phyloP scores from a whole-genome alignment of 2,797 vertebrate species.

The Bucorvus abyssinicus region DNA sequence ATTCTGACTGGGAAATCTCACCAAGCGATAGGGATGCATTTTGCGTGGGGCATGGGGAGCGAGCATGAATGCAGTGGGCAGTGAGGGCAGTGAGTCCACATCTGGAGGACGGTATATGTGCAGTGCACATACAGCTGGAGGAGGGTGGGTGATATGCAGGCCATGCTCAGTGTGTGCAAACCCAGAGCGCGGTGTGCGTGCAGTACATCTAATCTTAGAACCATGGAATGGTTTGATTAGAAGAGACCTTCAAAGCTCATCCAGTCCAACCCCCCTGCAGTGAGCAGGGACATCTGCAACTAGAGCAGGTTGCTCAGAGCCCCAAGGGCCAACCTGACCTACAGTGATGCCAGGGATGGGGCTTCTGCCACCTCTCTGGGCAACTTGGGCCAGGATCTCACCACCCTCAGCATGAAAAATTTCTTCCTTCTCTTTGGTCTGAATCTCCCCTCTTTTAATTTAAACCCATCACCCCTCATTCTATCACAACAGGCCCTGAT shows the following conservation, averaged over 20 bases:
- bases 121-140: neutral
- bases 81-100: neutral
- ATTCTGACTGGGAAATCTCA: neutral
- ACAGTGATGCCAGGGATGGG: too few relatives aligned
- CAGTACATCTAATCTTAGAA: too few relatives aligned
- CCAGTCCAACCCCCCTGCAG: too few relatives aligned
- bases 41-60: neutral
- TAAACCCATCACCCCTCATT: neutral
- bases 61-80: neutral
- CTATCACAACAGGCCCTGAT: too few relatives aligned
- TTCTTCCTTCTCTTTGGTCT: too few relatives aligned
- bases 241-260: neutral
- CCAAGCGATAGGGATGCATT: neutral
- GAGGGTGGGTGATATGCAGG: accelerated
- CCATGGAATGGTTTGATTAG: neutral
- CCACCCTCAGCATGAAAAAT: too few relatives aligned
- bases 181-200: neutral
- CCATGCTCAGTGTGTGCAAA: neutral
- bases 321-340: too few relatives aligned
- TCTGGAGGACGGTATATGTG: neutral
- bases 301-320: too few relatives aligned
- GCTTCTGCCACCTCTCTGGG: too few relatives aligned
- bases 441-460: neutral
- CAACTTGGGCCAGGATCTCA: too few relatives aligned
- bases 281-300: too few relatives aligned